Percentiles rank a stretch among this genome's conserved stretches.
Conservation (phyloP, 2,797 vertebrate genomes). For the Spinibarbus caldwelli region DNA sequence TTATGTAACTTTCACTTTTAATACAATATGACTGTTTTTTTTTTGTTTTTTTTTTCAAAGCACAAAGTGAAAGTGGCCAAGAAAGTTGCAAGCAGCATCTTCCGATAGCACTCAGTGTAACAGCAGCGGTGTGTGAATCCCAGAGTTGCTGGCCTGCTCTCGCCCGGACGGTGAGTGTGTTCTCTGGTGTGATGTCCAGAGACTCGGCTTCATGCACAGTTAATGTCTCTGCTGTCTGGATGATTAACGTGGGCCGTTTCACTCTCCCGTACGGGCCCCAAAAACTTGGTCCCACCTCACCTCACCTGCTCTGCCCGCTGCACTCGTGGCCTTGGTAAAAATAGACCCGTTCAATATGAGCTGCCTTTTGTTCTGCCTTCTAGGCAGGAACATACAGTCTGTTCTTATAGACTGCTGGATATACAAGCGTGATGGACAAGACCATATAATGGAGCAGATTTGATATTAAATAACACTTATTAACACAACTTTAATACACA, state of each 20-base stretch:
- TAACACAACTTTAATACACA: not conserved
- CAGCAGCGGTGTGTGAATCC: slow-evolving; percentile 58
- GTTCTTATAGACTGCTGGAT: not conserved
- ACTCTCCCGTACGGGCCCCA: slow-evolving; percentile 70
- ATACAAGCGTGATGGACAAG: not conserved
- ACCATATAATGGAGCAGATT: not conserved
- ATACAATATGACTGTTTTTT: not conserved
- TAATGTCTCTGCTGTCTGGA: slow-evolving; percentile 80
- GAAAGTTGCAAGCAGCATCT: slow-evolving; percentile 28
- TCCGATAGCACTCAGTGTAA: slow-evolving; percentile 51
- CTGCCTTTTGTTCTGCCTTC: slow-evolving; percentile 27
- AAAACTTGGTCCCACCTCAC: slow-evolving; percentile 71
- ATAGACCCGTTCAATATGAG: slow-evolving; percentile 53
- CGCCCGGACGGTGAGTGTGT: slow-evolving; percentile 54
- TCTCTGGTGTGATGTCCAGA: slow-evolving; percentile 69
- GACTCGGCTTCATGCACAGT: slow-evolving; percentile 77
- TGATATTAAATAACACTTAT: not conserved
- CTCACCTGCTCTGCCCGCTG: slow-evolving; percentile 76
- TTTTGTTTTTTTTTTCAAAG: not conserved
- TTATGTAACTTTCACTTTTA: slow-evolving; percentile 8
- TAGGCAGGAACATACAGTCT: not conserved
- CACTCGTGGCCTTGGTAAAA: slow-evolving; percentile 77
- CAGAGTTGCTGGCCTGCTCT: slow-evolving; percentile 52
- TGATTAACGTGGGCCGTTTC: slow-evolving; percentile 78
- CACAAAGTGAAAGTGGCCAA: slow-evolving; percentile 43